Conservation (phyloP, 2,888 invertebrate species). For the Caenorhabditis doughertyi region DNA sequence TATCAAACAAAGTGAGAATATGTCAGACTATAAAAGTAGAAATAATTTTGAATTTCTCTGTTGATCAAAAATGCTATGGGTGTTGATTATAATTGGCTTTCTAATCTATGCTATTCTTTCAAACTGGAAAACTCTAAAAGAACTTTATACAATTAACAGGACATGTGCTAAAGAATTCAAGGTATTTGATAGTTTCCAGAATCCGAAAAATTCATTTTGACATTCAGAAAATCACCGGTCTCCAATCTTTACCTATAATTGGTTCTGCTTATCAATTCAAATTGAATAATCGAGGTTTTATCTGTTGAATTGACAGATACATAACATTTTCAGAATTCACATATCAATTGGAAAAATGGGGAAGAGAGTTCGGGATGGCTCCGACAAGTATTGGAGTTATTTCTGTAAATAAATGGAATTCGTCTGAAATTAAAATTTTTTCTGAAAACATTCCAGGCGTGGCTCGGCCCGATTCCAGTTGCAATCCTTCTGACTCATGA, state of each 20-base stretch:
- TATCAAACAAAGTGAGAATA: neutral
- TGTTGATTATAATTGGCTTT: neutral
- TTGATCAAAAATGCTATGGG: slow-evolving; percentile 1
- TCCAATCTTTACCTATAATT: slow-evolving; percentile 35
- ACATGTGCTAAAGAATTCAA: slow-evolving; percentile 38
- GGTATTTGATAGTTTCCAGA: neutral
- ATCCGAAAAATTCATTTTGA: neutral
- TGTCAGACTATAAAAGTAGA: neutral
- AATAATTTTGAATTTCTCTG: neutral
- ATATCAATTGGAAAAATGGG: slow-evolving; percentile 63
- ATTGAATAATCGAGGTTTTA: slow-evolving; percentile 38
- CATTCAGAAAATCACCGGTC: slow-evolving; percentile 38
- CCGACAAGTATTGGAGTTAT: slow-evolving; percentile 29
- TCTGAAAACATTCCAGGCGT: slow-evolving; percentile 26
- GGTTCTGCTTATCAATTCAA: slow-evolving; percentile 56
- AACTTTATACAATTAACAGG: slow-evolving; percentile 37
- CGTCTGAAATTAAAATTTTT: neutral
- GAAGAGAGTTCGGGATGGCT: slow-evolving; percentile 44
- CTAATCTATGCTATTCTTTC: neutral
- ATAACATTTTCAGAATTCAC: slow-evolving; percentile 56
- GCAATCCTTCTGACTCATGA: slow-evolving; percentile 48
- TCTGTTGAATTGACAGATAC: neutral
- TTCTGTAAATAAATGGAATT: slow-evolving; percentile 1
- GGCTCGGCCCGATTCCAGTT: slow-evolving; percentile 63
- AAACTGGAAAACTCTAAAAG: neutral